Conservation (phyloP, 2,113 vertebrate species). For the Tylochromis polylepis region DNA sequence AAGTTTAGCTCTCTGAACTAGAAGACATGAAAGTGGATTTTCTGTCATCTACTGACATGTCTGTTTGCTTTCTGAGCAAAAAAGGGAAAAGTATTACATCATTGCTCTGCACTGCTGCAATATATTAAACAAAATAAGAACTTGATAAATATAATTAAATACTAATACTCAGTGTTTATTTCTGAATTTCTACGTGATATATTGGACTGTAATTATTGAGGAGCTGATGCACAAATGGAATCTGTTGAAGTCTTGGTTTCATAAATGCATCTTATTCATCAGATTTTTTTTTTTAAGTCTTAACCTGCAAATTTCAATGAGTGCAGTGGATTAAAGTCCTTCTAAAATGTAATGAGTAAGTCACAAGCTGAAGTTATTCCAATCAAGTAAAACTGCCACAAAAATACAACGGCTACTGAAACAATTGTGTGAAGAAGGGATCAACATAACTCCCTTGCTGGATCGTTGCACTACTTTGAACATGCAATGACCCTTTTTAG, state of each 20-base stretch:
- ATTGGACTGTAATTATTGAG: not conserved
- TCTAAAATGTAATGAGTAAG: not conserved
- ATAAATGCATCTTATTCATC: not conserved
- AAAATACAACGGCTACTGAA: not conserved
- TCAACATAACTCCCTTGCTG: accelerated
- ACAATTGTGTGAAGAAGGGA: not conserved
- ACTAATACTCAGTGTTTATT: not conserved
- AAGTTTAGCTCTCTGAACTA: not conserved
- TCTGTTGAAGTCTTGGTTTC: not conserved
- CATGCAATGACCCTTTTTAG: not conserved
- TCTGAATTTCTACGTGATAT: not conserved
- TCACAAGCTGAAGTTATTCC: not conserved
- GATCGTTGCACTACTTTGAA: not conserved
- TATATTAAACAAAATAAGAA: not conserved
- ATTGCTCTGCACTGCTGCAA: accelerated
- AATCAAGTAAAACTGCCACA: not conserved
- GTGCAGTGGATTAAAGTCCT: not conserved
- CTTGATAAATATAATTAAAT: not conserved
- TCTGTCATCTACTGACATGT: not conserved
- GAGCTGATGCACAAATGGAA: not conserved
- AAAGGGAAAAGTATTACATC: not conserved
- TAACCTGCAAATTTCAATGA: not conserved
- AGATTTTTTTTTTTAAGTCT: not conserved
- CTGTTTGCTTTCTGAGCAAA: not conserved
- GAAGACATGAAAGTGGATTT: not conserved